Percentiles rank a stretch among this genome's conserved stretches.
phyloP scores from a whole-genome alignment of 2,888 invertebrate species.

The Folsomia candida region DNA sequence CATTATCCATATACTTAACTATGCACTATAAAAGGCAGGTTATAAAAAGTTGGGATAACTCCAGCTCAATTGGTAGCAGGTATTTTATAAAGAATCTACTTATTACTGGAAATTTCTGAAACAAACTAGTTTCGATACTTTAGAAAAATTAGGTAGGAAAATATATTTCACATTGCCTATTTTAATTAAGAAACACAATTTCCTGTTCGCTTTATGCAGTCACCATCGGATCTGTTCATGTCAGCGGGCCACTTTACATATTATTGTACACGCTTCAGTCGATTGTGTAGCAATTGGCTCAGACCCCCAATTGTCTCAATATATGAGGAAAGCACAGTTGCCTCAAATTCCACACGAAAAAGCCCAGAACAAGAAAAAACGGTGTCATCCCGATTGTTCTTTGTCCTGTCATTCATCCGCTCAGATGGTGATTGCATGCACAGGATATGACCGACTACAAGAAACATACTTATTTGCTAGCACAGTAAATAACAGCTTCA shows the following conservation, averaged over 20 bases:
- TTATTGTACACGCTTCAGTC: background rate
- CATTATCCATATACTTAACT: too few species aligned
- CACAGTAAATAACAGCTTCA: background rate
- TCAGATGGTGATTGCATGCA: constrained; percentile 21
- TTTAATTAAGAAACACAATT: too few species aligned
- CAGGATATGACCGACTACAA: background rate
- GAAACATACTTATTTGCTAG: too few species aligned
- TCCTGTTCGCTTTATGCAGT: background rate
- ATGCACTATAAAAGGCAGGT: too few species aligned
- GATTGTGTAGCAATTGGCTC: background rate
- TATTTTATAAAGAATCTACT: too few species aligned
- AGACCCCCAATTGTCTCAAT: constrained; percentile 3
- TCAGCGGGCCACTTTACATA: background rate
- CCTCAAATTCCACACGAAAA: background rate
- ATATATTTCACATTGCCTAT: too few species aligned
- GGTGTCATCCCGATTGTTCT: constrained; percentile 38
- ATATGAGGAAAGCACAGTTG: background rate
- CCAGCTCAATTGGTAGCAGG: too few species aligned
- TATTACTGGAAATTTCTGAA: too few species aligned
- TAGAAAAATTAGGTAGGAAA: too few species aligned
- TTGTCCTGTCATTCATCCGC: constrained; percentile 49
- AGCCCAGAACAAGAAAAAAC: constrained; percentile 18
- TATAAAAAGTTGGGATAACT: too few species aligned
- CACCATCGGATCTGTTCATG: background rate
- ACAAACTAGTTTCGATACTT: too few species aligned